Base-by-base conservation (phyloP, 2,113 vertebrate genomes). In the Melanerpes formicivorus region DNA sequence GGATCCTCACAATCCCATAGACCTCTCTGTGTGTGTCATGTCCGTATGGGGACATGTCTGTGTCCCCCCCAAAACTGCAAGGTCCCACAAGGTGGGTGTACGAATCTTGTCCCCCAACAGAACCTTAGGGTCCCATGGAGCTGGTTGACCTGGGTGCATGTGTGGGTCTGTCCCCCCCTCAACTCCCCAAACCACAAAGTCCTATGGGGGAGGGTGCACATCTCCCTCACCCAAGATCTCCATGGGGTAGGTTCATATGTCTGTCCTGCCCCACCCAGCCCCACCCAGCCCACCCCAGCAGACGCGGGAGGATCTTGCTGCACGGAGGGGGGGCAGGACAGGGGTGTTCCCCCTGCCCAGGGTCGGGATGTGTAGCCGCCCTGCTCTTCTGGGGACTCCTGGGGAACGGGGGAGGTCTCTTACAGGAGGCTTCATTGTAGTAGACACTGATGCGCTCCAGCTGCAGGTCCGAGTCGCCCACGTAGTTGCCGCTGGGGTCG, bases 351-450 rank as follows among this genome's bases (percentile, higher is more conserved):
- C 30, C 14, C 9, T 4, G 32, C 30, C 46, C 82, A 4, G 18
- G 54, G 37, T 12, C 56, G 70, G 46, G 37, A 5, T 40, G 30
- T 50, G 5, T 4, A 6, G 63, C 11, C 37, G 5, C 73, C 27
- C 27, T 2, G 17, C n/a, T 19, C 2, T 59, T 16, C 13, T 13
- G 29, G 50, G 70, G 5, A 5, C 10, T 11, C 9, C 22, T 0
- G 3, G 6, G 40, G 11, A 18, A 16, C 9, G 6, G 21, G 55
- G 62, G 14, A 42, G 25, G 23, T 55, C 21, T 93, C 91, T 98
- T 96, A 98, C 98, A 98, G 37, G 98, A 98, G 32, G 98, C 98
- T 46, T 98, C 98, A 23, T 98, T 98, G 97, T 98, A 98, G 95
- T 98, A 98, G 79, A 98, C 98, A 5, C 98, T 98, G 97, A 98